Evolutionary conservation across 1,140 invertebrate species (phyloP).

Genomic region (Monochamus saltuarius): DNA sequence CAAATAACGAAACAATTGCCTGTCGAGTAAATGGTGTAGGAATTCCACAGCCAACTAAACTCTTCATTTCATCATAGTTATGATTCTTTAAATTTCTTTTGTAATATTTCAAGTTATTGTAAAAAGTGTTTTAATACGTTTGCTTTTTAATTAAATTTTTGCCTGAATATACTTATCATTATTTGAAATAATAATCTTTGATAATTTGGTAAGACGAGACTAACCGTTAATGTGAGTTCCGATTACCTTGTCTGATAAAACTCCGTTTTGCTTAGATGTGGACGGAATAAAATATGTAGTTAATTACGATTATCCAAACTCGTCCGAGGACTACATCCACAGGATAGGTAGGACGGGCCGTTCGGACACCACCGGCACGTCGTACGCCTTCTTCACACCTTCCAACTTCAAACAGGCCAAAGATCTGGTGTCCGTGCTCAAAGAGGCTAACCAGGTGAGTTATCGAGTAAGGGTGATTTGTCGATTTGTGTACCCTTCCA

Average conservation of each 20-base stretch:
- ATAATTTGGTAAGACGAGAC: conserved; percentile 4
- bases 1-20: not conserved
- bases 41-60: no score
- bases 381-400: conserved; percentile 97
- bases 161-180: rapidly evolving
- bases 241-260: not conserved
- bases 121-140: not conserved
- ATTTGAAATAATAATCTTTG: not conserved
- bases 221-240: not conserved
- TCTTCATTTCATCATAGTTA: no score
- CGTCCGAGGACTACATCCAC: conserved; percentile 98
- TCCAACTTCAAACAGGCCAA: conserved; percentile 87
- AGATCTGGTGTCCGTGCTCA: conserved; percentile 85
- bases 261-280: conserved; percentile 73
- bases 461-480: not conserved
- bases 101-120: not conserved
- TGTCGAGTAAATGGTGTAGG: no score
- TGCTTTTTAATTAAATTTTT: not conserved
- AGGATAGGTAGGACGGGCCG: conserved; percentile 96
- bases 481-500: conserved; percentile 55
- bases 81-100: no score
- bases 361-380: conserved; percentile 88
- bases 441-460: conserved; percentile 88
- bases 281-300: conserved; percentile 99
- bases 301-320: conserved; percentile 98